A percentile compares a stretch with the other conserved stretches of the same genome.
phyloP scores from a whole-genome alignment of 2,888 invertebrate genomes.

The Buathra laborator region DNA sequence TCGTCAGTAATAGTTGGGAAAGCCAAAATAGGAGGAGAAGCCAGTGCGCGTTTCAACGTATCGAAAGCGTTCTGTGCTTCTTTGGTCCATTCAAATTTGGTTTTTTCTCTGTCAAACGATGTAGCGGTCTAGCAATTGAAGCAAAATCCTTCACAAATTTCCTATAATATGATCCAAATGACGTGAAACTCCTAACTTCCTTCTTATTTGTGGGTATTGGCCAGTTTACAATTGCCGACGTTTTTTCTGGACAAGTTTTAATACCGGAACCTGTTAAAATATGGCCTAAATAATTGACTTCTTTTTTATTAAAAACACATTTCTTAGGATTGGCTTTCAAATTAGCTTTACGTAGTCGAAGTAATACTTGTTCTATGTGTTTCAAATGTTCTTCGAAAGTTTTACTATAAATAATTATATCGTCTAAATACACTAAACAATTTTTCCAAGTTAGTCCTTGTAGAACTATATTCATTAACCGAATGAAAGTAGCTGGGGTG shows the following conservation, averaged over 20 bases:
- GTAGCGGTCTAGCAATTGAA: constrained; percentile 38
- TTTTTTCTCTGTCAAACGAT: constrained; percentile 28
- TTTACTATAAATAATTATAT: constrained; percentile 65
- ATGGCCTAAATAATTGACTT: constrained; percentile 33
- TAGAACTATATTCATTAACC: constrained; percentile 51
- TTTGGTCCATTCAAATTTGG: constrained; percentile 22
- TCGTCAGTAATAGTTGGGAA: neutral
- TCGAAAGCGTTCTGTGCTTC: constrained; percentile 31
- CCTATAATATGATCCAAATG: constrained; percentile 54
- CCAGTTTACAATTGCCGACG: constrained; percentile 38
- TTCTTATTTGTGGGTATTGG: constrained; percentile 25
- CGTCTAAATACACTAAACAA: constrained; percentile 69
- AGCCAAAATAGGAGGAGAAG: constrained; percentile 53
- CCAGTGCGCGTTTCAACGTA: constrained; percentile 1
- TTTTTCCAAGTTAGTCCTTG: constrained; percentile 73
- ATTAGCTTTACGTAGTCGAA: constrained; percentile 12
- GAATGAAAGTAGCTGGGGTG: constrained; percentile 43
- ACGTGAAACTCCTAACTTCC: constrained; percentile 41
- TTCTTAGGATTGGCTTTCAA: neutral
- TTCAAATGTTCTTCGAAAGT: constrained; percentile 62
- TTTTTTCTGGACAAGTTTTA: constrained; percentile 38
- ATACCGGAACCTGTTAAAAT: constrained; percentile 28
- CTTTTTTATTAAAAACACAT: constrained; percentile 11
- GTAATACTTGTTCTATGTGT: constrained; percentile 40
- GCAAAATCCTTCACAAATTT: constrained; percentile 53